Percentiles rank a stretch among this genome's conserved stretches.
Conservation (phyloP, 2,888 invertebrate species). For the Ceriagrion tenellum region DNA sequence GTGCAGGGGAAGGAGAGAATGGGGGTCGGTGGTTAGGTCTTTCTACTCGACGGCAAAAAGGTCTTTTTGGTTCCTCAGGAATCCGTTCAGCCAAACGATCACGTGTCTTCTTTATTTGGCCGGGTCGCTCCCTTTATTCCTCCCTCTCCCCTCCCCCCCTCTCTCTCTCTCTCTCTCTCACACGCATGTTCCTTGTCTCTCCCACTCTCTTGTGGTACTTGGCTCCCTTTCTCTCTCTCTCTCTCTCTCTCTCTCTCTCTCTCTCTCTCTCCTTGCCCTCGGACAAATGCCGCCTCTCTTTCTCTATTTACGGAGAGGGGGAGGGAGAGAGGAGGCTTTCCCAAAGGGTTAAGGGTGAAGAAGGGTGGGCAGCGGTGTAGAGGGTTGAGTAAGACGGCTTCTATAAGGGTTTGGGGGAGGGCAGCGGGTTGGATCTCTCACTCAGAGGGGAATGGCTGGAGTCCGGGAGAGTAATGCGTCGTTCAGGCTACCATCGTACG, state of each 20-base stretch:
- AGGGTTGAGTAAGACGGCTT: constrained; percentile 25
- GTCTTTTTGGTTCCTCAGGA: constrained; percentile 45
- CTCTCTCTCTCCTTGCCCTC: constrained; percentile 2
- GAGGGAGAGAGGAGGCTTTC: background rate
- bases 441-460: no score
- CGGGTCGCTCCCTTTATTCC: background rate
- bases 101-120: constrained; percentile 48
- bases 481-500: no score
- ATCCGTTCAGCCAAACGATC: constrained; percentile 48
- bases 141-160: background rate
- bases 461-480: no score
- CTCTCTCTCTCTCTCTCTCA: background rate
- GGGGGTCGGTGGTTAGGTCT: background rate
- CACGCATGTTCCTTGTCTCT: background rate
- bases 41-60: background rate
- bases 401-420: background rate
- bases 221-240: constrained; percentile 11
- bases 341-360: constrained; percentile 2
- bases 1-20: background rate
- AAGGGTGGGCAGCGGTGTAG: background rate
- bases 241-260: background rate
- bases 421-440: background rate
- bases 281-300: constrained; percentile 34
- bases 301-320: background rate
- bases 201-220: background rate